A percentile compares a stretch with the other conserved stretches of the same genome.
Evolutionary conservation across 37 sponge, comb jelly and placozoan species (phyloP).

Genomic region (Spongilla lacustris): DNA sequence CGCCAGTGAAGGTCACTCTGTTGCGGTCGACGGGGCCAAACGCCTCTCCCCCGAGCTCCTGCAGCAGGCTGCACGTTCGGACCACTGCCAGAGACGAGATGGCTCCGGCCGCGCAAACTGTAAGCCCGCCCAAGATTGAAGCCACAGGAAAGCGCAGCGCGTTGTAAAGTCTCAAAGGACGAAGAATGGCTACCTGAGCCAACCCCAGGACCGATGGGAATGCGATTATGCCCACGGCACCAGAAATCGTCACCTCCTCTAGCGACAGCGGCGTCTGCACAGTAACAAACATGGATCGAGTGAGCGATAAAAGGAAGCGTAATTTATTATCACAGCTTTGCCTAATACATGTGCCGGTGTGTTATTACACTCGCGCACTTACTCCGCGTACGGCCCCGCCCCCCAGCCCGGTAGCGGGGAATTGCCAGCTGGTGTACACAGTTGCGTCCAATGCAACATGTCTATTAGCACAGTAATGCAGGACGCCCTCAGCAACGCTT

Average conservation of each 20-base stretch:
- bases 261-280: background rate
- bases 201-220: conserved; percentile 64
- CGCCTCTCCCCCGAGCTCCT: background rate
- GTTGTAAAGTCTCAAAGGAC: conserved; percentile 53
- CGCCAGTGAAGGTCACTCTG: background rate
- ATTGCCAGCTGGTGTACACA: no score
- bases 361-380: background rate
- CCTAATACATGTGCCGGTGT: no score
- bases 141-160: background rate
- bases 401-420: no score
- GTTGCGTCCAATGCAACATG: no score
- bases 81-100: conserved; percentile 47
- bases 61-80: background rate
- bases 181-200: conserved; percentile 52
- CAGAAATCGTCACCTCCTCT: background rate
- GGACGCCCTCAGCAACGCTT: background rate
- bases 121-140: conserved; percentile 41
- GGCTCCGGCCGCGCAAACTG: conserved; percentile 44
- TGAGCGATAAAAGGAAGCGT: background rate
- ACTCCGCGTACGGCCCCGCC: background rate
- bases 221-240: conserved; percentile 41
- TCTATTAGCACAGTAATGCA: no score
- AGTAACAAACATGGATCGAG: background rate
- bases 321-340: background rate
- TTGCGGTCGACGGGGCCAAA: background rate